Percentiles rank a stretch among this genome's conserved stretches.
These are phyloP conservation scores for Ivindomyrus marchei DNA, from an alignment of 2,113 vertebrate species.

Conservation along the genomic window DNA sequence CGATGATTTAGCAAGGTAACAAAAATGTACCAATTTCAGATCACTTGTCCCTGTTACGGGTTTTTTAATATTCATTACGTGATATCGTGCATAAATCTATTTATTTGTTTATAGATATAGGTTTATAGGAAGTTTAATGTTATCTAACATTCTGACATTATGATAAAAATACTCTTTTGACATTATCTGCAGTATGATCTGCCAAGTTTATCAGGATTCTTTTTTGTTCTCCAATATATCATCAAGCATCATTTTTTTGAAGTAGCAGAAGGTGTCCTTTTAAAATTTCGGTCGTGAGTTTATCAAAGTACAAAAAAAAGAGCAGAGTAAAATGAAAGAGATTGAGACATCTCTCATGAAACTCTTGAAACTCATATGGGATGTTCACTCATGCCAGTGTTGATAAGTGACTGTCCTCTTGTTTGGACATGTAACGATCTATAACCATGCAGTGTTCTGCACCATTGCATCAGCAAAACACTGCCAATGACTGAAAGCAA, in stretches of 20 bases:
- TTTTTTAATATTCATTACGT: not conserved
- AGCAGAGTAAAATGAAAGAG: not conserved
- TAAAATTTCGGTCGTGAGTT: not conserved
- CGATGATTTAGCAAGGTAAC: not conserved
- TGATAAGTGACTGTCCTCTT: not conserved
- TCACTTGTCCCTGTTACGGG: not conserved
- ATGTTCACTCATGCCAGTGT: not conserved
- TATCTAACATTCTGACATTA: not conserved
- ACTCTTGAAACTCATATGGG: not conserved
- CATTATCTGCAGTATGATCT: not conserved
- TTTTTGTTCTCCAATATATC: not conserved
- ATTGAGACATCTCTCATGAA: not conserved
- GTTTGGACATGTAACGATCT: not conserved
- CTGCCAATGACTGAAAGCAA: slow-evolving; percentile 3
- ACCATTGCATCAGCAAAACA: not conserved
- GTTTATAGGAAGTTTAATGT: not conserved
- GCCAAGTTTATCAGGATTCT: not conserved
- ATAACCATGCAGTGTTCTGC: slow-evolving; percentile 19
- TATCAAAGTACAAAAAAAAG: not conserved
- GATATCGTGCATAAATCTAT: not conserved
- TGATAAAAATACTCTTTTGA: not conserved
- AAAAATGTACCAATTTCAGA: not conserved
- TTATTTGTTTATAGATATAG: not conserved
- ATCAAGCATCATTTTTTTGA: not conserved
- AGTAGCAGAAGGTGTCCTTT: not conserved